Percentiles rank a stretch among this genome's conserved stretches.
phyloP scores from a whole-genome alignment of 2,888 invertebrate species.

The Gerris lacustris region DNA sequence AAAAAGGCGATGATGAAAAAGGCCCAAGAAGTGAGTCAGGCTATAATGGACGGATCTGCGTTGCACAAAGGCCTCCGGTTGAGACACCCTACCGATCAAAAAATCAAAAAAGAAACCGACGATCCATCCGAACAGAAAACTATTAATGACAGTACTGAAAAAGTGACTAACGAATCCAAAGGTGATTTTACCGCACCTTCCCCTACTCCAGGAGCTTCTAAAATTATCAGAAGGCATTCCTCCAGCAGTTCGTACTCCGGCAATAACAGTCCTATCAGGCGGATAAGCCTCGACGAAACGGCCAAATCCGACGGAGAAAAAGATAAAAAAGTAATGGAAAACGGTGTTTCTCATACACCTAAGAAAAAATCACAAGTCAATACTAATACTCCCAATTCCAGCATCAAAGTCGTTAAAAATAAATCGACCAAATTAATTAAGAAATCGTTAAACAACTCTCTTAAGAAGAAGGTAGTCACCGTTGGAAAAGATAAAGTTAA shows the following conservation, averaged over 20 bases:
- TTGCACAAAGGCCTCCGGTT: constrained; percentile 35
- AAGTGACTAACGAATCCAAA: constrained; percentile 9
- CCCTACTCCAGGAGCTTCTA: constrained; percentile 53
- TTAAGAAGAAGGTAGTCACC: neutral
- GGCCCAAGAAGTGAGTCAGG: constrained; percentile 24
- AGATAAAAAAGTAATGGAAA: neutral
- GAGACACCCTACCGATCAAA: constrained; percentile 34
- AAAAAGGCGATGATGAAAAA: constrained; percentile 24
- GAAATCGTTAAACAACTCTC: neutral
- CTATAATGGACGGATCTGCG: constrained; percentile 25
- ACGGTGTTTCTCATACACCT: neutral
- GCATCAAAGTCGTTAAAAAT: neutral
- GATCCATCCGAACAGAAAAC: neutral
- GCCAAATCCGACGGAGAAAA: neutral
- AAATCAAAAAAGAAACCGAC: constrained; percentile 8
- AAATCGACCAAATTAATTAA: neutral
- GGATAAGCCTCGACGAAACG: constrained; percentile 22
- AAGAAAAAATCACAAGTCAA: constrained; percentile 8
- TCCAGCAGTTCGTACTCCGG: constrained; percentile 45
- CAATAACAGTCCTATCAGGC: constrained; percentile 26
- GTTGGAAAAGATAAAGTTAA: neutral
- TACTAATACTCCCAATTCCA: neutral
- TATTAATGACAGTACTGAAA: neutral
- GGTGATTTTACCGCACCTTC: constrained; percentile 36
- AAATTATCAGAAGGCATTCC: constrained; percentile 69